These are phyloP conservation scores for Tauraco hartlaubi DNA, from an alignment of 2,797 vertebrate species.

Conservation along the genomic window DNA sequence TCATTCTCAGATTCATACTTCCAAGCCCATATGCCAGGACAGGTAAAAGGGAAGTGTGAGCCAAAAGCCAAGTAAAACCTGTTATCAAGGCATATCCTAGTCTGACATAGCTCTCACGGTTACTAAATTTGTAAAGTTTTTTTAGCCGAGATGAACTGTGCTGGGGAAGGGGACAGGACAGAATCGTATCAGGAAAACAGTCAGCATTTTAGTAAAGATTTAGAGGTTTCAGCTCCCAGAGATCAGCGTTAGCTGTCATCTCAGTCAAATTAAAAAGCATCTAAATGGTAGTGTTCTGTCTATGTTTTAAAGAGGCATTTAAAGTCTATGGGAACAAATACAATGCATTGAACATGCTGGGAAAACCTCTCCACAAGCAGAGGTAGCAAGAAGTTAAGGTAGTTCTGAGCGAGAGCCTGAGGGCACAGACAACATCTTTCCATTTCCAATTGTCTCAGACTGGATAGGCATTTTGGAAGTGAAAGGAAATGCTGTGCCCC, in stretches of 20 bases:
- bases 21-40: rapidly evolving
- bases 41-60: not conserved
- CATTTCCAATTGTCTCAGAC: not conserved
- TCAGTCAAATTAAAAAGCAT: not conserved
- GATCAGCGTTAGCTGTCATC: not conserved
- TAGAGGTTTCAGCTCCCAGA: not conserved
- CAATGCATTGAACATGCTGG: not conserved
- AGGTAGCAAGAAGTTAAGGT: not conserved
- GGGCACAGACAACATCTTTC: slow-evolving; percentile 3
- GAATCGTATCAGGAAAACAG: not conserved
- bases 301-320: not conserved
- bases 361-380: not conserved
- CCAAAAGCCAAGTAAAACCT: not conserved
- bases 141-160: not conserved
- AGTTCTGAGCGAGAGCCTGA: not conserved
- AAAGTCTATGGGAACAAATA: not conserved
- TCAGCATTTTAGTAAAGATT: not conserved
- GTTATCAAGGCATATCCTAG: not conserved
- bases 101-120: not conserved
- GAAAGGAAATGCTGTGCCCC: not conserved
- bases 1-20: not conserved
- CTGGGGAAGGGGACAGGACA: not conserved
- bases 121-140: not conserved
- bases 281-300: not conserved
- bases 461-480: not conserved